A percentile compares a stretch with the other conserved stretches of the same genome.
phyloP scores from a whole-genome alignment of 1,140 invertebrate genomes.

The Batillaria attramentaria region DNA sequence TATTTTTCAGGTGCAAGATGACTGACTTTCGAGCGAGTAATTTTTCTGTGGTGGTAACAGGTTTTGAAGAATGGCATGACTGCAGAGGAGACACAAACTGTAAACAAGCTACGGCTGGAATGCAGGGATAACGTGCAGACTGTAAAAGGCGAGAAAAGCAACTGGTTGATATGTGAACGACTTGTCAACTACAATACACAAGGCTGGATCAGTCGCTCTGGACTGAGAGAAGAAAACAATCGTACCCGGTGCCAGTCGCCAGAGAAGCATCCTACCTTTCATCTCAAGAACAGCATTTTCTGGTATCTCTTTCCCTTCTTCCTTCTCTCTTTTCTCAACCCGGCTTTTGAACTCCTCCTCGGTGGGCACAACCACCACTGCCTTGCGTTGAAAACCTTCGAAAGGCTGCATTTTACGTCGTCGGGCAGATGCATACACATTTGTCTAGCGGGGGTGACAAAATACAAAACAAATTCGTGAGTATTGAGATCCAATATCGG shows the following conservation, averaged over 20 bases:
- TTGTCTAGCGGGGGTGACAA: conserved; percentile 80
- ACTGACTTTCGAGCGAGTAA: too few relatives aligned
- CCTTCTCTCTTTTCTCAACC: conserved; percentile 82
- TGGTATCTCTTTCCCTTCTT: conserved; percentile 92
- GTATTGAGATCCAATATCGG: conserved; percentile 25
- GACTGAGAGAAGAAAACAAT: conserved; percentile 31
- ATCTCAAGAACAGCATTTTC: conserved; percentile 91
- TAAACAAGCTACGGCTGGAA: too few relatives aligned
- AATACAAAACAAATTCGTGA: conserved; percentile 47
- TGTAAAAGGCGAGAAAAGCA: conserved; percentile 11
- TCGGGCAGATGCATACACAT: conserved; percentile 94
- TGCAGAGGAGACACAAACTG: too few relatives aligned
- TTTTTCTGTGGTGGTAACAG: too few relatives aligned
- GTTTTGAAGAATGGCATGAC: too few relatives aligned
- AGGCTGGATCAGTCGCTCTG: conserved; percentile 20
- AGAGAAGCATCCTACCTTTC: conserved; percentile 82
- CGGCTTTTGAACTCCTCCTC: conserved; percentile 90
- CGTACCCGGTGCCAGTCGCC: conserved; percentile 35
- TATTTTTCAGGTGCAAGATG: too few relatives aligned
- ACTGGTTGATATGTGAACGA: conserved; percentile 31
- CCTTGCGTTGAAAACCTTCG: conserved; percentile 89
- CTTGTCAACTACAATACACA: conserved; percentile 30
- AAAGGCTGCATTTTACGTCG: conserved; percentile 96
- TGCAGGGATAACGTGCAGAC: conserved; percentile 12
- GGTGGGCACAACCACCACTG: conserved; percentile 90